Evolutionary conservation across 2,888 invertebrate species (phyloP), one percentile per base, ranked within the genome.

Genomic region (Allacma fusca): DNA sequence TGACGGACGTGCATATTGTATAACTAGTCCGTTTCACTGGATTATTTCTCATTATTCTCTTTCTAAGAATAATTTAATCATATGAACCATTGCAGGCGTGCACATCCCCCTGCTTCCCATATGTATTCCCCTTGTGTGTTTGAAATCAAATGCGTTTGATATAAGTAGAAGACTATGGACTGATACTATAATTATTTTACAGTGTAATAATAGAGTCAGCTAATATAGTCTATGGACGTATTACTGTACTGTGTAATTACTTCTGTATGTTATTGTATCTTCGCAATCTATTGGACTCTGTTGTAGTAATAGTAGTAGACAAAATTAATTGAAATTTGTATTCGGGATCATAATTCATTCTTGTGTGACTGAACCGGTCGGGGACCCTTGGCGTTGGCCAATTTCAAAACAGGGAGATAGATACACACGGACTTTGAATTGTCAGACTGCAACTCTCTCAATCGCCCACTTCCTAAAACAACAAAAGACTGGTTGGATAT

Each of bases 381-480:
- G 50, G 19, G n/a, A 50, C 50, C 50, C 50, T 50, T 40, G 5
- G 40, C 40, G n/a, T n/a, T n/a, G n/a, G n/a, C n/a, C n/a, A n/a
- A n/a, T n/a, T n/a, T n/a, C n/a, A n/a, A n/a, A n/a, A n/a, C n/a
- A n/a, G n/a, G n/a, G n/a, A n/a, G n/a, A n/a, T n/a, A n/a, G n/a
- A n/a, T n/a, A n/a, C n/a, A n/a, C n/a, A n/a, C n/a, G n/a, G n/a
- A n/a, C n/a, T n/a, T n/a, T n/a, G n/a, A n/a, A n/a, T n/a, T 40
- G 40, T 40, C 5, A 40, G 40, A 40, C 7, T 40, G 7, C 40
- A 40, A 40, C 13, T 40, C 7, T 13, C 5, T 13, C 59, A 21
- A 7, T 59, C 59, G 9, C 59, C 59, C 59, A 59, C 59, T 59
- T 59, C 59, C 59, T 59, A 59, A 62, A 62, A 62, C 23, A 62